phyloP scores from a whole-genome alignment of 2,797 vertebrate species.

The Lacerta viridis region DNA sequence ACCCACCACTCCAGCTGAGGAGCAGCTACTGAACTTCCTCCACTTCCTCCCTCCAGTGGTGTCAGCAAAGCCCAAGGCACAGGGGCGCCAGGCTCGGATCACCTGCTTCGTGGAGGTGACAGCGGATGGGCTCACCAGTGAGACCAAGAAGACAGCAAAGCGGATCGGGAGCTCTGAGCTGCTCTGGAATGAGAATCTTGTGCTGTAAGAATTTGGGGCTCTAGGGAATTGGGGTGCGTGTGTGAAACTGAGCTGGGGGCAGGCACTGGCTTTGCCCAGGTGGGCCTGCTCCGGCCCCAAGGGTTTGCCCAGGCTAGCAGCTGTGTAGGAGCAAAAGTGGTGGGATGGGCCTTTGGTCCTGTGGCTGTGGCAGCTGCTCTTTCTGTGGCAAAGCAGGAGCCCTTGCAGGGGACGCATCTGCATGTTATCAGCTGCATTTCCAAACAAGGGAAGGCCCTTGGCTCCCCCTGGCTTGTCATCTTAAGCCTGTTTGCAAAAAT shows the following conservation, averaged over 20 bases:
- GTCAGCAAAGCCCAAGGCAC: constrained; percentile 91
- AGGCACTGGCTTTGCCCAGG: too few species aligned
- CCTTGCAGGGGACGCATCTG: neutral
- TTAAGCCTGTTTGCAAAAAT: neutral
- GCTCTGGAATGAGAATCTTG: constrained; percentile 94
- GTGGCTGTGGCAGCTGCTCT: neutral
- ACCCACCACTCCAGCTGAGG: neutral
- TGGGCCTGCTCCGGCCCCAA: neutral
- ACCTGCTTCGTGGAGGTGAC: constrained; percentile 95
- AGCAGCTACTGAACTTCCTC: rapidly evolving
- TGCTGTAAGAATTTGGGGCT: constrained; percentile 83
- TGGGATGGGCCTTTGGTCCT: neutral
- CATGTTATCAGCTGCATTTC: too few species aligned
- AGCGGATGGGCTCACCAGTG: constrained; percentile 88
- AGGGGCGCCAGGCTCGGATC: constrained; percentile 87
- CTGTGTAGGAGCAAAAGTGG: neutral
- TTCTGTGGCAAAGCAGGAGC: too few species aligned
- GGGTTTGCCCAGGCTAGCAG: neutral
- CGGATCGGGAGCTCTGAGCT: constrained; percentile 91
- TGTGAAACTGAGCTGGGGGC: too few species aligned
- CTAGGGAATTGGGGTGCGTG: neutral
- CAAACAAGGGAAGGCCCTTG: too few species aligned
- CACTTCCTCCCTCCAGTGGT: constrained; percentile 77
- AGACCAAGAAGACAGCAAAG: constrained; percentile 95
- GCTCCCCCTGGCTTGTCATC: too few species aligned